A percentile compares a stretch with the other conserved stretches of the same genome.
Evolutionary conservation across 2,888 invertebrate genomes (phyloP).

Genomic region (Helleia helle): DNA sequence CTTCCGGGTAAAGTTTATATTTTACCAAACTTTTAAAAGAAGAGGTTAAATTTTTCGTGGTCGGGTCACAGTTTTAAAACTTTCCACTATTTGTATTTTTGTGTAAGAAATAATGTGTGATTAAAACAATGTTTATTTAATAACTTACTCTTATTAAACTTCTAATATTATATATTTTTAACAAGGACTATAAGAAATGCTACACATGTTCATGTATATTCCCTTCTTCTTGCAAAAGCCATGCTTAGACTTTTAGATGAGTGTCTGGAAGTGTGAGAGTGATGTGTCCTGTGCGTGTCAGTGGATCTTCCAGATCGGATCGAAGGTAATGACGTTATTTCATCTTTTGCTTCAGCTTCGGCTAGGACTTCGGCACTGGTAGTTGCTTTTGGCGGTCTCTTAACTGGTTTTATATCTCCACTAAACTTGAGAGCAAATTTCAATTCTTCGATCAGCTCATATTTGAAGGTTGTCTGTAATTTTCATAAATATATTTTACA

Average conservation of each 20-base stretch:
- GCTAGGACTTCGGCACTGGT: conserved; percentile 48
- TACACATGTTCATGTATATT: conserved; percentile 40
- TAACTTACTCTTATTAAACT: too few relatives aligned
- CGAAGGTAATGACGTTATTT: conserved; percentile 46
- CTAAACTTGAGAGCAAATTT: conserved; percentile 78
- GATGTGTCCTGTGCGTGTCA: conserved; percentile 42
- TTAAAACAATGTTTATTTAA: too few relatives aligned
- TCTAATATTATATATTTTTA: too few relatives aligned
- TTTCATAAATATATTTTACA: too few relatives aligned
- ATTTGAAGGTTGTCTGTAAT: conserved; percentile 72
- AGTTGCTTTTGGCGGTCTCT: conserved; percentile 39
- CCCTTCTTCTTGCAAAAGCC: conserved; percentile 51
- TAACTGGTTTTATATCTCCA: conserved; percentile 76
- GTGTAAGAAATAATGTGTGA: too few relatives aligned
- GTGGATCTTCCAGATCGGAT: conserved; percentile 41
- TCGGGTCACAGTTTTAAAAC: too few relatives aligned
- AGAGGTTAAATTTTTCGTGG: too few relatives aligned
- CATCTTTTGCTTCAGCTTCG: conserved; percentile 46
- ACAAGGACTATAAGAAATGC: too few relatives aligned
- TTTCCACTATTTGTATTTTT: too few relatives aligned
- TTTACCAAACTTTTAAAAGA: too few relatives aligned
- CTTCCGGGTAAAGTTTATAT: too few relatives aligned
- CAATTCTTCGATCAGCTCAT: conserved; percentile 75
- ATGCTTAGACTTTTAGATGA: conserved; percentile 49
- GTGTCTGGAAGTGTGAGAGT: conserved; percentile 52